Evolutionary conservation across 2,797 vertebrate genomes (phyloP).

Genomic region (Tamandua tetradactyla): DNA sequence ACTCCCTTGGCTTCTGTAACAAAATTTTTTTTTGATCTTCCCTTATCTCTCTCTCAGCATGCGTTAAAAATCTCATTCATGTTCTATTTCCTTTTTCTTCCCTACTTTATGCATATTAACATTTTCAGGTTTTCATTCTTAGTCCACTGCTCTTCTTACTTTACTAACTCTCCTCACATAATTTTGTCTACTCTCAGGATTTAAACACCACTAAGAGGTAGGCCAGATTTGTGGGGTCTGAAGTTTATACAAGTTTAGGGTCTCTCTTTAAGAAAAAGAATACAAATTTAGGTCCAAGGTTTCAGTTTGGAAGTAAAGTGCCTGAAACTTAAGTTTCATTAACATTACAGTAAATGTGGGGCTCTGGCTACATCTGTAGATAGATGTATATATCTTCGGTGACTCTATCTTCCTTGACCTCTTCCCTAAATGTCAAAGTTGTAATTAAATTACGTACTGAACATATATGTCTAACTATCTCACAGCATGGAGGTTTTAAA

Average conservation of each 20-base stretch:
- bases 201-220: background rate
- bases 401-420: conserved; percentile 21
- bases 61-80: background rate
- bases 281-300: background rate
- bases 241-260: background rate
- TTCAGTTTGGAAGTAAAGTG: background rate
- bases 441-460: background rate
- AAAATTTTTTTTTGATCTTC: background rate
- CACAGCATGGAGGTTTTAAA: conserved; percentile 7
- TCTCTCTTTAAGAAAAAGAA: conserved; percentile 31
- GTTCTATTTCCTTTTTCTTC: background rate
- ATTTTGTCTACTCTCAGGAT: background rate
- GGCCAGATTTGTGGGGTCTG: background rate
- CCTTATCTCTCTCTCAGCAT: background rate
- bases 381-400: no score
- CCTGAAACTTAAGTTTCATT: background rate
- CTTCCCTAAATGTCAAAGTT: conserved; percentile 33
- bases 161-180: background rate
- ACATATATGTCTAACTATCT: background rate
- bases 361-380: background rate
- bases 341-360: background rate
- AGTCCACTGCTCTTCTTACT: background rate
- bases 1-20: background rate
- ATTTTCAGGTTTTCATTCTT: conserved; percentile 23
- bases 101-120: background rate